Evolutionary conservation across 2,113 vertebrate genomes (phyloP).

Genomic region (Ciconia boyciana): DNA sequence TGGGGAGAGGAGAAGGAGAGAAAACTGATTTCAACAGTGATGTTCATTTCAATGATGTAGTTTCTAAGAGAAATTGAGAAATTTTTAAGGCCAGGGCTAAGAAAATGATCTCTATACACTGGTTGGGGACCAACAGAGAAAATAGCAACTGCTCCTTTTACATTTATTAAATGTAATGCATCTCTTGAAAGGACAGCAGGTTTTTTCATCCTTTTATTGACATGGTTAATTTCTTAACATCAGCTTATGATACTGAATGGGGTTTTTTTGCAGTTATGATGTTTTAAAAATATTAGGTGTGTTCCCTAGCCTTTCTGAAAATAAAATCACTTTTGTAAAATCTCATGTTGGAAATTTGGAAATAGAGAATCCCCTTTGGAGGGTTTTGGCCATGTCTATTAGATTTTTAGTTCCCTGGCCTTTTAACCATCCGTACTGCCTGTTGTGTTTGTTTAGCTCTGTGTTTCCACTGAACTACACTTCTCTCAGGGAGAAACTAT

Average conservation of each 20-base stretch:
- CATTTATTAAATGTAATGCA: background rate
- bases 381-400: background rate
- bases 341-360: background rate
- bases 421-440: background rate
- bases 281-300: background rate
- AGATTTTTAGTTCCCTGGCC: background rate
- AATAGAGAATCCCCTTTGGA: background rate
- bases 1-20: background rate
- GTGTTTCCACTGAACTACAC: background rate
- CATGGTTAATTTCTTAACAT: background rate
- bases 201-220: background rate
- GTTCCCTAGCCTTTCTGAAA: background rate
- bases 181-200: background rate
- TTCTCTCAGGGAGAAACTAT: background rate
- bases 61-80: background rate
- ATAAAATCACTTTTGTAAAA: background rate
- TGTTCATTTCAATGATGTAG: background rate
- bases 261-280: rapidly evolving
- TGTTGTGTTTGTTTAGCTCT: background rate
- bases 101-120: background rate
- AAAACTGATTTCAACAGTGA: background rate
- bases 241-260: background rate
- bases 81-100: background rate
- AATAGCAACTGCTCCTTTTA: background rate
- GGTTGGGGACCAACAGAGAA: background rate